phyloP scores from a whole-genome alignment of 2,888 invertebrate species.

The Nomada fucata region DNA sequence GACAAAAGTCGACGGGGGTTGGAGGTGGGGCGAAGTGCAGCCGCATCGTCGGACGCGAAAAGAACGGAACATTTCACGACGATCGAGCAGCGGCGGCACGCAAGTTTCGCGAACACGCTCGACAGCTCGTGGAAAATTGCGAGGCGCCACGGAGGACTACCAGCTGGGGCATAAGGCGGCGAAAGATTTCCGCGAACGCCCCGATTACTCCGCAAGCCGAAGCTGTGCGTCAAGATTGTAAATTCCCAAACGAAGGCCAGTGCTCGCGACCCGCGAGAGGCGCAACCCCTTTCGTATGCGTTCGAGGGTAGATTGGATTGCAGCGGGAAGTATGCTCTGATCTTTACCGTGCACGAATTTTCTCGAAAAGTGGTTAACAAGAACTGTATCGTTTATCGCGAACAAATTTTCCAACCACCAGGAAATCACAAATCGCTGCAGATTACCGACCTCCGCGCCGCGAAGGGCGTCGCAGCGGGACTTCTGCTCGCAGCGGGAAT shows the following conservation, averaged over 20 bases:
- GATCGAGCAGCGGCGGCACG: neutral
- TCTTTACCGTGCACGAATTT: neutral
- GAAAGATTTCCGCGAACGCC: neutral
- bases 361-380: neutral
- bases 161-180: neutral
- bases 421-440: neutral
- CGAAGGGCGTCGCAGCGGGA: too few species aligned
- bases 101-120: neutral
- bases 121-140: neutral
- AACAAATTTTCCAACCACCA: neutral
- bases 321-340: neutral
- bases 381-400: neutral
- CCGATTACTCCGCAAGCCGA: neutral
- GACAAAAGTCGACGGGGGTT: neutral
- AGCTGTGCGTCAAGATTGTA: neutral
- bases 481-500: too few species aligned
- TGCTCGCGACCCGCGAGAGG: neutral
- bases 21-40: neutral
- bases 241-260: neutral
- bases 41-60: neutral
- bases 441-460: too few species aligned
- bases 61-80: neutral
- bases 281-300: neutral
- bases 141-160: neutral
- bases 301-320: slow-evolving; percentile 6